A percentile compares a stretch with the other conserved stretches of the same genome.
phyloP scores from a whole-genome alignment of 2,888 invertebrate genomes.

The Spisula subtruncata region DNA sequence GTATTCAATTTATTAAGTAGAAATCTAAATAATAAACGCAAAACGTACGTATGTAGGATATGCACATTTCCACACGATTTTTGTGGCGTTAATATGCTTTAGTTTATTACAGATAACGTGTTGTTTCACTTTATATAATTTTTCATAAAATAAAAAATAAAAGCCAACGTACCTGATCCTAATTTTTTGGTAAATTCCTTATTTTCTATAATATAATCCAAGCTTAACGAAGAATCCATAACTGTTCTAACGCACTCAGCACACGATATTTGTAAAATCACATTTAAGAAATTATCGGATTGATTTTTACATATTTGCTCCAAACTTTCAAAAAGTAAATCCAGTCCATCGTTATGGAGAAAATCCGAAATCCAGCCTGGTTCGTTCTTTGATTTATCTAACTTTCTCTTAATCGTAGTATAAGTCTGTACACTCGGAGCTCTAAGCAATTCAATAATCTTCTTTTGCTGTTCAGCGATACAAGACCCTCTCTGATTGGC shows the following conservation, averaged over 20 bases:
- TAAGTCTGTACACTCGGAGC: conserved; percentile 77
- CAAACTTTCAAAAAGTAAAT: conserved; percentile 80
- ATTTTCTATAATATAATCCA: conserved; percentile 98
- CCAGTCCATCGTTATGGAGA: conserved; percentile 80
- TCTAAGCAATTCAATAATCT: conserved; percentile 70
- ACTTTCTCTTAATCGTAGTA: conserved; percentile 75
- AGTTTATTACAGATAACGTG: no score
- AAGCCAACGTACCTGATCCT: conserved; percentile 91
- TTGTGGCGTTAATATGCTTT: no score
- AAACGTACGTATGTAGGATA: neutral
- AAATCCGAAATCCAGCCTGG: conserved; percentile 80
- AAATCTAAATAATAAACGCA: neutral
- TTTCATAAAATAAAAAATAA: neutral
- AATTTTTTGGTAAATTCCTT: conserved; percentile 97
- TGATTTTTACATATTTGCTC: conserved; percentile 76
- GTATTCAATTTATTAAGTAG: neutral
- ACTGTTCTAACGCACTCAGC: conserved; percentile 78
- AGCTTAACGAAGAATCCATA: conserved; percentile 97
- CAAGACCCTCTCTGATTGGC: conserved; percentile 60
- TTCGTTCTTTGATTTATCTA: conserved; percentile 73
- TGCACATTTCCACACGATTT: neutral
- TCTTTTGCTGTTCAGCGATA: conserved; percentile 67
- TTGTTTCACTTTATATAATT: neutral
- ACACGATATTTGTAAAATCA: conserved; percentile 79
- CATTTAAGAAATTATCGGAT: conserved; percentile 76